Evolutionary conservation across 2,888 invertebrate genomes (phyloP).

Genomic region (Anthoptus insignis): DNA sequence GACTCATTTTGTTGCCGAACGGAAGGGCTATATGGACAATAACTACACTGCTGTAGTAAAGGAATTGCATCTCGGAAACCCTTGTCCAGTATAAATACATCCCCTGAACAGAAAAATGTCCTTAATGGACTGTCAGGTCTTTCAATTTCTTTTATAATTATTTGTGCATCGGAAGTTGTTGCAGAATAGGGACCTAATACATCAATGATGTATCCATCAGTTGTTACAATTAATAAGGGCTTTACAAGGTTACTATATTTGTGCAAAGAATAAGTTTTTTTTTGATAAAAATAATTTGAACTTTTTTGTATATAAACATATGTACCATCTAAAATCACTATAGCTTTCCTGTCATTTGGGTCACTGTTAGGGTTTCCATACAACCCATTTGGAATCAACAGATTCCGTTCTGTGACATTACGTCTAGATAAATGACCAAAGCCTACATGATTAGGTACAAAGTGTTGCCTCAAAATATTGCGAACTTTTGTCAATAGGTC

Average conservation of each 20-base stretch:
- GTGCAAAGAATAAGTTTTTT: conserved; percentile 43
- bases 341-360: no score
- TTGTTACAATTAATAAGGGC: conserved; percentile 48
- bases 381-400: not conserved
- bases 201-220: conserved; percentile 48
- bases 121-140: not conserved
- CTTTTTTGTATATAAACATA: conserved; percentile 40
- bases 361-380: not conserved
- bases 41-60: conserved; percentile 10
- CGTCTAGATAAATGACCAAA: not conserved
- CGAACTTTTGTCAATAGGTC: not conserved
- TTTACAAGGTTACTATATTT: conserved; percentile 49
- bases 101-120: conserved; percentile 10
- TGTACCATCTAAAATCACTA: conserved; percentile 42
- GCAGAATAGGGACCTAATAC: conserved; percentile 47
- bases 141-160: conserved; percentile 22
- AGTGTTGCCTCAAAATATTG: not conserved
- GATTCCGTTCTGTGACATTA: not conserved
- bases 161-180: conserved; percentile 42
- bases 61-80: conserved; percentile 28
- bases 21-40: conserved; percentile 7
- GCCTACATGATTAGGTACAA: not conserved
- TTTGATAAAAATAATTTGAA: conserved; percentile 44
- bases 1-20: conserved; percentile 11
- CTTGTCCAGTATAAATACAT: conserved; percentile 26